phyloP scores from a whole-genome alignment of 2,797 vertebrate species.

The Holocentrus rufus region DNA sequence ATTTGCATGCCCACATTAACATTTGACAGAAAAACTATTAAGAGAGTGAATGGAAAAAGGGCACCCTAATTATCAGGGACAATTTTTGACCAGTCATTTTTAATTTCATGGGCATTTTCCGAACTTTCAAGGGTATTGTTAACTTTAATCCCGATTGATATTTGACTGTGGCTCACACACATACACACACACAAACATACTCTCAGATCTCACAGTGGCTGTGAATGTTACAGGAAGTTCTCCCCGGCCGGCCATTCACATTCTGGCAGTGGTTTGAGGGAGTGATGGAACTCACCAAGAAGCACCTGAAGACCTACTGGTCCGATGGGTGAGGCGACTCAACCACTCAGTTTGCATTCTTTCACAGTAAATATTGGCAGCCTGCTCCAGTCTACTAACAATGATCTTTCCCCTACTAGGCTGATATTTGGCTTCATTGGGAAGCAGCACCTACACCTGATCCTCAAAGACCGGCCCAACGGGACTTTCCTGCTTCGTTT shows the following conservation, averaged over 20 bases:
- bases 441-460: conserved; percentile 92
- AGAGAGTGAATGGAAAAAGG: no score
- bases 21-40: no score
- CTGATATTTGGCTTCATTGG: conserved; percentile 96
- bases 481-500: conserved; percentile 97
- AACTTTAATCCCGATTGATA: no score
- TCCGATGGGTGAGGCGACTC: conserved; percentile 84
- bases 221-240: conserved; percentile 85
- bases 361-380: conserved; percentile 4
- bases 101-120: no score
- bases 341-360: background rate
- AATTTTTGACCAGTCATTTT: no score
- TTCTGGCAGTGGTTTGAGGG: conserved; percentile 99
- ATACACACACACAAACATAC: background rate
- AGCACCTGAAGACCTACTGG: conserved; percentile 93
- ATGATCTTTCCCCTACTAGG: conserved; percentile 73
- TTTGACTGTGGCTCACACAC: background rate
- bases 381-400: background rate
- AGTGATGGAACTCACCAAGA: conserved; percentile 95
- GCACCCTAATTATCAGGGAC: no score
- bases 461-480: conserved; percentile 85
- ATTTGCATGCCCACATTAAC: no score
- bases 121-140: no score
- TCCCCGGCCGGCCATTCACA: conserved; percentile 92
- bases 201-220: conserved; percentile 7